Conservation (phyloP, 1,140 invertebrate species). For the Hormaphis cornu region DNA sequence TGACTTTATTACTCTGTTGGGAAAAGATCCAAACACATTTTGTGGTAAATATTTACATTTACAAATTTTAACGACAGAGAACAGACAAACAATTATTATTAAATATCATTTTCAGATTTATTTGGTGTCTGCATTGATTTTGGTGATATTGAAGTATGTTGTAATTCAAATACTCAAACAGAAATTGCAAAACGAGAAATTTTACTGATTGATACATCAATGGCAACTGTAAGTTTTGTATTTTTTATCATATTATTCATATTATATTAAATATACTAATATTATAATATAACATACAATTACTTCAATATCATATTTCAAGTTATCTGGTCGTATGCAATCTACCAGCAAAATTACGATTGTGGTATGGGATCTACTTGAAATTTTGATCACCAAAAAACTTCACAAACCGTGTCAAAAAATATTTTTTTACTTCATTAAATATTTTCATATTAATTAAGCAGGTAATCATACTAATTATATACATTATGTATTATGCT, state of each 20-base stretch:
- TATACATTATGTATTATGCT: too few relatives aligned
- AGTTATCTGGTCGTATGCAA: too few relatives aligned
- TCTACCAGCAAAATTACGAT: too few relatives aligned
- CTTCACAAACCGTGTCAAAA: too few relatives aligned
- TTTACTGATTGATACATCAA: background rate
- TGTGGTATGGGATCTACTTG: too few relatives aligned
- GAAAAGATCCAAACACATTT: slow-evolving; percentile 7
- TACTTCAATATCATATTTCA: too few relatives aligned
- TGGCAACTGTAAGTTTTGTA: background rate
- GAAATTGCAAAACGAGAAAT: slow-evolving; percentile 21
- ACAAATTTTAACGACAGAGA: background rate
- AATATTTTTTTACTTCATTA: too few relatives aligned
- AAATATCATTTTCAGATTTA: slow-evolving; percentile 12
- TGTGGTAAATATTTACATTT: background rate
- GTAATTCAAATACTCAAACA: background rate
- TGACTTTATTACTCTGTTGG: background rate
- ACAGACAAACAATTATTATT: background rate
- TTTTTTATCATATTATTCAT: background rate
- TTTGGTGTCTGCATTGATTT: slow-evolving; percentile 9
- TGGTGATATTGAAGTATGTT: slow-evolving; percentile 6
- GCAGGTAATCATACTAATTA: too few relatives aligned
- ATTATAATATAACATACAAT: too few relatives aligned
- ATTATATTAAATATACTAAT: too few relatives aligned
- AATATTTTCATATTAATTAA: too few relatives aligned
- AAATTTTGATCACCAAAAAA: too few relatives aligned